These are phyloP conservation scores for Phaedon cochleariae DNA, from an alignment of 2,888 invertebrate species.

Conservation along the genomic window DNA sequence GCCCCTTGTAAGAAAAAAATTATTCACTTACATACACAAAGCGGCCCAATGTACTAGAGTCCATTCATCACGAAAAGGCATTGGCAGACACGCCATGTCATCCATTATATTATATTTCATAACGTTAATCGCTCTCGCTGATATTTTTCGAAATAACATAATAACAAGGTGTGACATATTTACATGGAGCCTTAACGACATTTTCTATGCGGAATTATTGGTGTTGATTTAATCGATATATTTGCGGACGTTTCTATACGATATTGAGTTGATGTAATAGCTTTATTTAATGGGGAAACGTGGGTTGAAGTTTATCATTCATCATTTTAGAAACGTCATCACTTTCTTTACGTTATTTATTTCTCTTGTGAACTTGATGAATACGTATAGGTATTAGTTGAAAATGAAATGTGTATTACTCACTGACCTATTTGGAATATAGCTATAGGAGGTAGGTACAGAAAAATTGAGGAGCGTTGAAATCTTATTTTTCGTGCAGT, in stretches of 20 bases:
- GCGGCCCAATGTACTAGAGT: constrained; percentile 8
- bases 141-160: constrained; percentile 39
- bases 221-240: constrained; percentile 32
- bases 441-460: no score
- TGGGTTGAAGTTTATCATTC: background rate
- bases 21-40: constrained; percentile 18
- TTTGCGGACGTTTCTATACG: constrained; percentile 19
- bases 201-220: constrained; percentile 33
- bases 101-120: constrained; percentile 38
- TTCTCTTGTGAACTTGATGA: no score
- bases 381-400: no score
- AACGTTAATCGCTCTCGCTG: constrained; percentile 30
- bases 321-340: background rate
- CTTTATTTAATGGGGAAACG: background rate
- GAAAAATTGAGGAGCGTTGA: no score
- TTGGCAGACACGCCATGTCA: constrained; percentile 29
- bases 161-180: constrained; percentile 45
- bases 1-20: constrained; percentile 5
- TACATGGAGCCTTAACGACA: constrained; percentile 34
- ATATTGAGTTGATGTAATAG: background rate
- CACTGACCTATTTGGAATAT: no score
- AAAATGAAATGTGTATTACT: no score
- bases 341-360: background rate
- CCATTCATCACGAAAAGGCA: constrained; percentile 24
- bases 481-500: no score